Percentiles rank a stretch among this genome's conserved stretches.
Evolutionary conservation across 2,888 invertebrate species (phyloP).

Genomic region (Parascotia fuliginaria): DNA sequence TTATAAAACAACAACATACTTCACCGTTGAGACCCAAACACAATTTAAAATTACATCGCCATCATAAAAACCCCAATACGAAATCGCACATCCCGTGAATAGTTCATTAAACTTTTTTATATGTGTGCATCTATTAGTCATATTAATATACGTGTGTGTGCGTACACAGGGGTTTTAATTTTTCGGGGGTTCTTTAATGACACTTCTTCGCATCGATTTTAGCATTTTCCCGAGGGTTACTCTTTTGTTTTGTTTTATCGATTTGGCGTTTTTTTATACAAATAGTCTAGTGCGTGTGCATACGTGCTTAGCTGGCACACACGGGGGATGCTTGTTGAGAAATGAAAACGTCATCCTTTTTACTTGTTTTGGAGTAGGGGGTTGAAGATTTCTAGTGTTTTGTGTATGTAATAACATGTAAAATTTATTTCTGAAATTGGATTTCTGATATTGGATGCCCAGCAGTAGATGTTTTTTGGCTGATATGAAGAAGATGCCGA

Average conservation of each 20-base stretch:
- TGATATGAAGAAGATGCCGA: too few relatives aligned
- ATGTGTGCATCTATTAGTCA: conserved; percentile 64
- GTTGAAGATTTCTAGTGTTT: neutral
- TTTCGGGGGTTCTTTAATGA: conserved; percentile 85
- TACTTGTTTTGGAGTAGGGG: conserved; percentile 8
- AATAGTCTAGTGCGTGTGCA: conserved; percentile 61
- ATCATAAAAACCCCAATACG: conserved; percentile 36
- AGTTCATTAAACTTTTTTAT: conserved; percentile 46
- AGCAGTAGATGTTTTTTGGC: too few relatives aligned
- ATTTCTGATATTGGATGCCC: too few relatives aligned
- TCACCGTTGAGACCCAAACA: conserved; percentile 23
- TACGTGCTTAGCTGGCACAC: conserved; percentile 59
- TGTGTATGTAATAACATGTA: too few relatives aligned
- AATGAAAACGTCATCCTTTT: conserved; percentile 49
- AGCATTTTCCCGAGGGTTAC: conserved; percentile 77
- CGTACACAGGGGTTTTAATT: conserved; percentile 76
- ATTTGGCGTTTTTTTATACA: conserved; percentile 67
- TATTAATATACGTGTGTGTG: conserved; percentile 56
- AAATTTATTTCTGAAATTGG: too few relatives aligned
- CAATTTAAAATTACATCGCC: conserved; percentile 6
- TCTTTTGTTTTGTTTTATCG: conserved; percentile 82
- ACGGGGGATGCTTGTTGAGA: conserved; percentile 43
- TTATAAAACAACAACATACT: neutral
- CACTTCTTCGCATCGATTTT: conserved; percentile 85
- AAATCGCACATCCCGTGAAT: conserved; percentile 48